These are phyloP conservation scores for Lucilia cuprina DNA, from an alignment of 1,140 invertebrate genomes.

Conservation along the genomic window DNA sequence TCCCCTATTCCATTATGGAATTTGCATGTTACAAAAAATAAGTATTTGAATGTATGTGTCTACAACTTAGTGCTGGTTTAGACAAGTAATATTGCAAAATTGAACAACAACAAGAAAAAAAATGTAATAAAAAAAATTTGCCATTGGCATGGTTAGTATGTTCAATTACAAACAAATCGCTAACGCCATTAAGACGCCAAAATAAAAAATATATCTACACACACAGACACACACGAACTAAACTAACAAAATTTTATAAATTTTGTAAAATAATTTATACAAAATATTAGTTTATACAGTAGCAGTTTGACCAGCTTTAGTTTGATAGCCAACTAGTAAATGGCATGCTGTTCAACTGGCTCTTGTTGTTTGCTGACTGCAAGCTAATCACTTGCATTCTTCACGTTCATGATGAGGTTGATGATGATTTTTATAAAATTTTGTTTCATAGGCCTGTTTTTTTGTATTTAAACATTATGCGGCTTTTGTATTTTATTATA, in stretches of 20 bases:
- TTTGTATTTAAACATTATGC: neutral
- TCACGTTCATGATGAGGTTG: neutral
- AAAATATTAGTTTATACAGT: neutral
- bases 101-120: neutral
- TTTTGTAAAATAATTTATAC: neutral
- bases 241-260: neutral
- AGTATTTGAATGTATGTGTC: neutral
- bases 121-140: neutral
- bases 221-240: neutral
- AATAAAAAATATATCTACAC: neutral
- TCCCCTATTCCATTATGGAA: neutral
- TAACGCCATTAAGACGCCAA: neutral
- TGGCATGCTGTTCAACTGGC: neutral
- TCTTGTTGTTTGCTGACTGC: neutral
- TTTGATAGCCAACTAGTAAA: neutral
- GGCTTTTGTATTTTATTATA: neutral
- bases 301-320: neutral
- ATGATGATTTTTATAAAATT: neutral
- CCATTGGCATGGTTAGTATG: neutral
- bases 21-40: neutral
- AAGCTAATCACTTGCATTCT: neutral
- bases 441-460: neutral
- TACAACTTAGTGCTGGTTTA: neutral
- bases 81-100: neutral
- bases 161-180: neutral